A percentile compares a stretch with the other conserved stretches of the same genome.
These are phyloP conservation scores for Laterallus jamaicensis DNA, from an alignment of 2,113 vertebrate genomes.

Conservation along the genomic window DNA sequence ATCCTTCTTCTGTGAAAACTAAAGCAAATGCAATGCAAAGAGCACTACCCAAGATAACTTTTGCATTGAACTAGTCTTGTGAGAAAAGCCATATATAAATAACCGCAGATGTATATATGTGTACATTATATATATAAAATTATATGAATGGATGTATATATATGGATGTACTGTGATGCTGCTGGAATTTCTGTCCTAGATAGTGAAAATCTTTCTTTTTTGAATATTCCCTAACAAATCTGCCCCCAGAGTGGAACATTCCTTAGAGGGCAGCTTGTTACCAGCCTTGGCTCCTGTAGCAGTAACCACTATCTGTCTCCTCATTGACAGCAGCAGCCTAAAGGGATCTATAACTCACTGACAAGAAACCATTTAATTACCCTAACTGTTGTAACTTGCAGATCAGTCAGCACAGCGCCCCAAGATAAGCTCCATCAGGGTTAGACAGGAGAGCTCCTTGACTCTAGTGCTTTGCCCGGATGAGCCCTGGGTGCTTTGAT, in stretches of 20 bases:
- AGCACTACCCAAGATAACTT: not conserved
- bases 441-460: not conserved
- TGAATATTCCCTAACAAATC: not conserved
- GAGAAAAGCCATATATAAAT: not conserved
- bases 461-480: not conserved
- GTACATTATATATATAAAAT: too few species aligned
- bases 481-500: not conserved
- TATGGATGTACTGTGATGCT: not conserved
- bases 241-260: not conserved
- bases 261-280: not conserved
- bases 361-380: slow-evolving; percentile 10
- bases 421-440: not conserved
- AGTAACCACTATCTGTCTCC: not conserved
- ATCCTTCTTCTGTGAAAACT: not conserved
- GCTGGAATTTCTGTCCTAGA: not conserved
- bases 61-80: not conserved
- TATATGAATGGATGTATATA: not conserved
- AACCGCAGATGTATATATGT: not conserved
- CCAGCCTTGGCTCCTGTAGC: not conserved
- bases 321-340: not conserved
- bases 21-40: not conserved
- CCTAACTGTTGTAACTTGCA: not conserved
- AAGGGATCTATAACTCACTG: not conserved
- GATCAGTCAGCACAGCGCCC: not conserved
- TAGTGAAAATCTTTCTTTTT: not conserved